Evolutionary conservation across 2,113 vertebrate species (phyloP).

Genomic region (Pitta sordida): DNA sequence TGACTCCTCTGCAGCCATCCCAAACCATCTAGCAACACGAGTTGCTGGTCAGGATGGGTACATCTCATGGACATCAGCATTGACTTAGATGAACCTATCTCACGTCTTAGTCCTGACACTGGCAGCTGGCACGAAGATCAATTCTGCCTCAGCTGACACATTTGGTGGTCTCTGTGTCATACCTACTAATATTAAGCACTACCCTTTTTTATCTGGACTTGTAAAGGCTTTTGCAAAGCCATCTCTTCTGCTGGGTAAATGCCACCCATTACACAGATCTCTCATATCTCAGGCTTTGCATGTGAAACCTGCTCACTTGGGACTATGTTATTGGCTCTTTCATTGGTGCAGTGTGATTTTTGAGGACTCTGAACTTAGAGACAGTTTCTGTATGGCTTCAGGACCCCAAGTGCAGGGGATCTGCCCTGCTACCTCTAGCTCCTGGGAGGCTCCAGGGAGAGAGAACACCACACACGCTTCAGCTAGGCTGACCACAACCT

Average conservation of each 20-base stretch:
- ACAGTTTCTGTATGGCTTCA: not conserved
- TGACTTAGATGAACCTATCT: not conserved
- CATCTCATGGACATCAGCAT: not conserved
- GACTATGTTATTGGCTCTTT: rapidly evolving
- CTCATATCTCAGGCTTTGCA: not conserved
- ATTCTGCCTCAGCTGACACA: not conserved
- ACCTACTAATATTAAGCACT: not conserved
- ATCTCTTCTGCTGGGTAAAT: not conserved
- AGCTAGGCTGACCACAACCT: not conserved
- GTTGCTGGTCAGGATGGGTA: not conserved
- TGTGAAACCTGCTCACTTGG: not conserved
- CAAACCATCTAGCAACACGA: not conserved
- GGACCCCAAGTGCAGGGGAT: not conserved
- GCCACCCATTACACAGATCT: not conserved
- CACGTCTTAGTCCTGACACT: not conserved
- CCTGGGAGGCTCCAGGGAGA: not conserved
- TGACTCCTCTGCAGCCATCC: not conserved
- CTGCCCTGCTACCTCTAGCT: not conserved
- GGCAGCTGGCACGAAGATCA: not conserved
- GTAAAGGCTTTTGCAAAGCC: not conserved
- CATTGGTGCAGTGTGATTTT: not conserved
- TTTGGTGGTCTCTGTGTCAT: not conserved
- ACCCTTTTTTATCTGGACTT: not conserved
- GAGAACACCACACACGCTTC: not conserved
- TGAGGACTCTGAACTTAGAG: not conserved